Conservation (phyloP, 2,797 vertebrate species). For the Peromyscus melanophrys region DNA sequence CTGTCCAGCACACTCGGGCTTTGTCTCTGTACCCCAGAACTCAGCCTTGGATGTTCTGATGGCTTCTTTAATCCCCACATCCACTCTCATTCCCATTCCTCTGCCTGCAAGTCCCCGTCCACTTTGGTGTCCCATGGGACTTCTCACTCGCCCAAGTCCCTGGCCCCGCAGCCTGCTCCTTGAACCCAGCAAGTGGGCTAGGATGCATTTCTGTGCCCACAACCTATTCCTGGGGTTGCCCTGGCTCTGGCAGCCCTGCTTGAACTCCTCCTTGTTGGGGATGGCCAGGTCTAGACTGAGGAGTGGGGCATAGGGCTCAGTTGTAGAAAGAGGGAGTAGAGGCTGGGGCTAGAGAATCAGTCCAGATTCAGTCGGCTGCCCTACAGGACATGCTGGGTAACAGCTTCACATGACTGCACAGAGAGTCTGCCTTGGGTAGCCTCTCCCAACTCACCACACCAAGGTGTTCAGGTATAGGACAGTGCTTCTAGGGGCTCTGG, state of each 20-base stretch:
- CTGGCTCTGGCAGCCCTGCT: too few relatives aligned
- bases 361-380: background rate
- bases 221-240: too few relatives aligned
- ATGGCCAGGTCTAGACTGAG: background rate
- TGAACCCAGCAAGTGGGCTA: accelerated
- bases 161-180: too few relatives aligned
- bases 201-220: background rate
- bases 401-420: background rate
- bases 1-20: too few relatives aligned
- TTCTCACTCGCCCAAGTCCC: too few relatives aligned
- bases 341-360: background rate
- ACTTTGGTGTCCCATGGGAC: background rate
- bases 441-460: background rate
- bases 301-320: too few relatives aligned
- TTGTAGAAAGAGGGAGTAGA: background rate
- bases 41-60: background rate
- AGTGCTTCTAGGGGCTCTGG: background rate
- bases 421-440: background rate
- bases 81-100: accelerated
- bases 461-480: background rate
- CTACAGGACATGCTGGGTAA: too few relatives aligned
- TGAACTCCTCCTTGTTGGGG: background rate
- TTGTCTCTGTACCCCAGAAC: background rate
- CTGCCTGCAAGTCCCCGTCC: background rate
- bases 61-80: accelerated